Conservation (phyloP, 2,888 invertebrate species). For the Thereva unica region DNA sequence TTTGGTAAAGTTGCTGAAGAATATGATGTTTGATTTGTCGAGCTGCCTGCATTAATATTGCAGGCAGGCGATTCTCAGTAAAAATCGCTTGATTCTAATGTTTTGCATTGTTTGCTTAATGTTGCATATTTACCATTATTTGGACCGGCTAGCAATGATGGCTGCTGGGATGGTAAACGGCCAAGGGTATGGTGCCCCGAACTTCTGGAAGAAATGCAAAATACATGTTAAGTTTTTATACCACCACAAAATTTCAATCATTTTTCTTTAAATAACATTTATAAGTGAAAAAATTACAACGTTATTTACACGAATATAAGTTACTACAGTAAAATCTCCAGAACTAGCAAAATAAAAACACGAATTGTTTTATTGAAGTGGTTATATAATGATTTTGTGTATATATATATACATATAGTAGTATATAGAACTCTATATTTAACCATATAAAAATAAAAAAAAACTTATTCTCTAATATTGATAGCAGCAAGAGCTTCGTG, state of each 20-base stretch:
- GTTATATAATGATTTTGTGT: no score
- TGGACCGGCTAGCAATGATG: slow-evolving; percentile 63
- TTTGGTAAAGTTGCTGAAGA: slow-evolving; percentile 56
- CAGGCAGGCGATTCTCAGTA: slow-evolving; percentile 80
- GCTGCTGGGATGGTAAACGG: slow-evolving; percentile 63
- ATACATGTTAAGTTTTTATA: neutral
- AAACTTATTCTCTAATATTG: no score
- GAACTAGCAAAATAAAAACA: no score
- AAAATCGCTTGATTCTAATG: slow-evolving; percentile 88
- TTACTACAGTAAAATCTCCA: no score
- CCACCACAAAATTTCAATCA: neutral
- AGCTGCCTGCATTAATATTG: slow-evolving; percentile 60
- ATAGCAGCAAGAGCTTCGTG: no score
- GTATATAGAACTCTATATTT: no score
- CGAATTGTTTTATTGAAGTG: no score
- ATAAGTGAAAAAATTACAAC: neutral
- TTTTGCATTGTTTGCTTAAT: slow-evolving; percentile 94
- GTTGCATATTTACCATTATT: slow-evolving; percentile 90
- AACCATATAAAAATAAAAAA: no score
- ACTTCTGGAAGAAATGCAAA: slow-evolving; percentile 43
- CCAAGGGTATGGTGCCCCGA: slow-evolving; percentile 68
- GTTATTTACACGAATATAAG: no score
- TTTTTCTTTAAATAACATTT: neutral
- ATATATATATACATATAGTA: no score
- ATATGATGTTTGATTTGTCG: slow-evolving; percentile 49